Evolutionary conservation across 1,140 invertebrate genomes (phyloP).

Genomic region (Micrasema minimum): DNA sequence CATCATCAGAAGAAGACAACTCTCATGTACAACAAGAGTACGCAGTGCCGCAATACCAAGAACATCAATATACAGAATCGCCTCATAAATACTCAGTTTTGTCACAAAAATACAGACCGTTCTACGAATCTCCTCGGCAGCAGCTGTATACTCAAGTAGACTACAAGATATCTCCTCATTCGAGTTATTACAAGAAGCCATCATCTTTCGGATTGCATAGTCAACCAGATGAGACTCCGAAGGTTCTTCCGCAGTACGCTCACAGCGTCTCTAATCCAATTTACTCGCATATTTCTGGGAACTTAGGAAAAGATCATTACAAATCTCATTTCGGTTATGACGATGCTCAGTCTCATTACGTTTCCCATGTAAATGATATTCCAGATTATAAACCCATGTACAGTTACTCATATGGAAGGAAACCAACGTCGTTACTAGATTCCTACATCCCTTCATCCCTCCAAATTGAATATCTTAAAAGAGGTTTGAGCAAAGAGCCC

Average conservation of each 20-base stretch:
- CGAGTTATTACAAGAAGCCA: neutral
- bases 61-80: conserved; percentile 7
- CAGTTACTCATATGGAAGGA: conserved; percentile 56
- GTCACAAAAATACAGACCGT: conserved; percentile 28
- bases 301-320: conserved; percentile 40
- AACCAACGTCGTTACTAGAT: conserved; percentile 62
- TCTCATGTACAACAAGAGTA: conserved; percentile 22
- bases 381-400: conserved; percentile 55
- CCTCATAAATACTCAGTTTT: conserved; percentile 20
- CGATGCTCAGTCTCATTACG: conserved; percentile 40
- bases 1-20: conserved; percentile 21
- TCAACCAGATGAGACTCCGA: conserved; percentile 20
- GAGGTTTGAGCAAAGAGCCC: conserved; percentile 63
- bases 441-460: conserved; percentile 64
- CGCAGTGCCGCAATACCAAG: conserved; percentile 32
- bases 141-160: conserved; percentile 33
- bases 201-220: neutral
- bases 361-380: conserved; percentile 43
- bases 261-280: conserved; percentile 43
- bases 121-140: conserved; percentile 16
- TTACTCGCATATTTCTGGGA: conserved; percentile 52
- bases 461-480: conserved; percentile 63
- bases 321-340: conserved; percentile 40
- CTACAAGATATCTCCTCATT: conserved; percentile 18
- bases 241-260: conserved; percentile 48